phyloP scores from a whole-genome alignment of 2,113 vertebrate species.

The Equus quagga region DNA sequence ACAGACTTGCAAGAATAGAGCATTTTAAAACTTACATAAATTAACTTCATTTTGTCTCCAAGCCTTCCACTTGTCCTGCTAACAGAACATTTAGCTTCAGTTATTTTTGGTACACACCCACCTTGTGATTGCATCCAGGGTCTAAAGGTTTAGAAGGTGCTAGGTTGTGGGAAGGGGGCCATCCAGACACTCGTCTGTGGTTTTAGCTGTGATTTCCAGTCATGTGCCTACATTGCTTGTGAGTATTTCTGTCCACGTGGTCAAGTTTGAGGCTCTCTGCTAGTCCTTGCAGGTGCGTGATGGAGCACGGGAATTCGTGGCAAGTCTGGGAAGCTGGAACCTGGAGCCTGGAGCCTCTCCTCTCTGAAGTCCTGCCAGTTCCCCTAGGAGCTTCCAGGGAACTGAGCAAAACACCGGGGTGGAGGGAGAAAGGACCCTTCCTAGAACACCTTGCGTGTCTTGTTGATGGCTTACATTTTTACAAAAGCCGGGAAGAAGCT shows the following conservation, averaged over 20 bases:
- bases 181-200: background rate
- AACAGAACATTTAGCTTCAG: background rate
- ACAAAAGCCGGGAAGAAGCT: background rate
- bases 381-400: background rate
- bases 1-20: background rate
- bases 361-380: background rate
- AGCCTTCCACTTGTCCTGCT: background rate
- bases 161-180: background rate
- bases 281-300: background rate
- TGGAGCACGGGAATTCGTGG: background rate
- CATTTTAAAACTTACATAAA: background rate
- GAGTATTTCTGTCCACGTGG: background rate
- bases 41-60: constrained; percentile 46
- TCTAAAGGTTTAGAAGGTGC: background rate
- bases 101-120: background rate
- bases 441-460: background rate
- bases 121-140: background rate
- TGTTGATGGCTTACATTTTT: background rate
- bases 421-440: background rate
- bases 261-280: background rate
- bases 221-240: background rate
- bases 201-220: background rate
- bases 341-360: too few relatives aligned
- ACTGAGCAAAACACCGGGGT: background rate
- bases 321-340: background rate